Conservation (phyloP, 2,797 vertebrate genomes). For the Eulemur coronatus region DNA sequence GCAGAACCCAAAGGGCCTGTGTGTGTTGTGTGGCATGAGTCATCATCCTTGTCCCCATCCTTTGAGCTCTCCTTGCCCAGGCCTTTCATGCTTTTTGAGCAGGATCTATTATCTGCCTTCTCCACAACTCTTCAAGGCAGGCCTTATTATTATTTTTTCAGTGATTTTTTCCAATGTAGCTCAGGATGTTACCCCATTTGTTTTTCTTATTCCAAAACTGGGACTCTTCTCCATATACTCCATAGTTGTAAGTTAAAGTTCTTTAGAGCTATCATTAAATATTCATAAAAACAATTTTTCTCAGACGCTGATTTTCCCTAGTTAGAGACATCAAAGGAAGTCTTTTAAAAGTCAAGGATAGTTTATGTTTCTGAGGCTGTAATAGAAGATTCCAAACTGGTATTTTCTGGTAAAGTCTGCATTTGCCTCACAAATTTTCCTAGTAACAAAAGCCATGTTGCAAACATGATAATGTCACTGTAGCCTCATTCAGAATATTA, state of each 20-base stretch:
- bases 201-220: constrained; percentile 23
- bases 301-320: constrained; percentile 43
- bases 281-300: constrained; percentile 49
- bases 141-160: not conserved
- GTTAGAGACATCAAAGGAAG: constrained; percentile 67
- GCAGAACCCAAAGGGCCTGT: not conserved
- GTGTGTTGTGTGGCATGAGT: rapidly evolving
- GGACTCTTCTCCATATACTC: not conserved
- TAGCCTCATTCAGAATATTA: constrained; percentile 65
- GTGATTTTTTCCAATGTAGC: not conserved
- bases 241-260: constrained; percentile 25
- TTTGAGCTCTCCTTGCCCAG: no score
- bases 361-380: constrained; percentile 69
- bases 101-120: not conserved
- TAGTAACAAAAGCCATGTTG: constrained; percentile 71
- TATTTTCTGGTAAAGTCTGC: constrained; percentile 74
- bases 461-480: constrained; percentile 72
- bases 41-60: not conserved
- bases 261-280: constrained; percentile 60
- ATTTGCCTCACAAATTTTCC: constrained; percentile 71
- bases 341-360: constrained; percentile 73
- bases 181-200: constrained; percentile 24
- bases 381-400: constrained; percentile 66
- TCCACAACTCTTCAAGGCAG: not conserved
- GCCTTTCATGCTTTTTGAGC: not conserved